Evolutionary conservation across 2,113 vertebrate species (phyloP), one percentile per base, ranked within the genome.

Genomic region (Phaethornis superciliosus): DNA sequence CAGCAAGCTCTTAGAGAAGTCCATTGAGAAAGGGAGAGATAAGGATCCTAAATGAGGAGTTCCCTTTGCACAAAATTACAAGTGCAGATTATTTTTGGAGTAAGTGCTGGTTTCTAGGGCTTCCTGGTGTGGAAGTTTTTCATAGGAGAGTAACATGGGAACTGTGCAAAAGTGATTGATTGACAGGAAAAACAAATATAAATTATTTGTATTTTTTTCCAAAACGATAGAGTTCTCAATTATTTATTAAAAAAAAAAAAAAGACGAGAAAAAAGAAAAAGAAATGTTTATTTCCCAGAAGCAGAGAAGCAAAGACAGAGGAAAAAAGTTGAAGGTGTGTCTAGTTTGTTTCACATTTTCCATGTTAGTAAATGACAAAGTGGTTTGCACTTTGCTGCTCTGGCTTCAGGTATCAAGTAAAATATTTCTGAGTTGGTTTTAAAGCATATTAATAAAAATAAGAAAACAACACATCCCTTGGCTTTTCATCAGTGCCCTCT

Each of bases 391-490:
- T 91, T 79, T 54, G n/a, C 60, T 65, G 33, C 72, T 33, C 74
- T 85, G 75, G 64, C 70, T 94, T 88, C 87, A 88, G 33, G 76
- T 74, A 88, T 46, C 63, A 74, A 58, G 27, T 28, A 47, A 65
- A 95, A 65, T 17, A 74, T 51, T 83, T 94, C 71, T 68, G 33
- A 85, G 47, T 42, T 80, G 74, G 42, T 85, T 94, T 92, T 80
- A 74, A 94, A 85, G 28, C 56, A 51, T 35, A 91, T 81, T 56
- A 91, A 94, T 74, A 77, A 91, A 91, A 96, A 85, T 49, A 94
- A 92, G 71, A 94, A 92, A 89, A 8, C 32, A 92, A 69, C 30
- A 82, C 37, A 88, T 37, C 47, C 55, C 28, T 80, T 70, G 54
- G 78, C 59, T 94, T 87, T 94, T 94, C 78, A 79, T 35, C 67